Percentiles rank a stretch among this genome's conserved stretches.
These are phyloP conservation scores for Larimichthys crocea DNA, from an alignment of 2,113 vertebrate species.

Conservation along the genomic window DNA sequence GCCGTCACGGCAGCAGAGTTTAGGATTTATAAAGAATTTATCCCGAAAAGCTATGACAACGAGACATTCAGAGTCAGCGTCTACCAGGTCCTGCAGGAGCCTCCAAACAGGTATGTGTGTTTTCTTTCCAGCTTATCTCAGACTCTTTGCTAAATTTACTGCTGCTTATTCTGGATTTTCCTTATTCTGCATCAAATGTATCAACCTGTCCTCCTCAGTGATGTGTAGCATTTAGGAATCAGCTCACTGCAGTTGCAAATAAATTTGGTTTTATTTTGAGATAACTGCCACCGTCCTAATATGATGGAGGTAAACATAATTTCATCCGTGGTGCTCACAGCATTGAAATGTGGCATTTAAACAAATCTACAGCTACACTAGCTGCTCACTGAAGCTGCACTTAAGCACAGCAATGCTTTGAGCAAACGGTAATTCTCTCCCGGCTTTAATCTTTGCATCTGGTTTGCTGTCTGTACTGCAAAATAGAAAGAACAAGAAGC, in stretches of 20 bases:
- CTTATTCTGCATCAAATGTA: background rate
- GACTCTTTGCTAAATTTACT: background rate
- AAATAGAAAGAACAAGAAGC: too few relatives aligned
- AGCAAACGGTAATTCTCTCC: background rate
- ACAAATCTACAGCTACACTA: background rate
- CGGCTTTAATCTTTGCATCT: too few relatives aligned
- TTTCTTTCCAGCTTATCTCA: background rate
- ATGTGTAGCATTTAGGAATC: background rate
- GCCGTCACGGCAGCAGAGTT: slow-evolving; percentile 94
- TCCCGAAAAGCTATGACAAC: slow-evolving; percentile 89
- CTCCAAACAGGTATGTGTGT: slow-evolving; percentile 85
- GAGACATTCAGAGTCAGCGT: slow-evolving; percentile 92
- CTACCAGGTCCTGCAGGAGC: slow-evolving; percentile 92
- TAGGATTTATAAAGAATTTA: slow-evolving; percentile 93
- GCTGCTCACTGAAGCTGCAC: background rate
- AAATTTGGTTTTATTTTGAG: too few relatives aligned
- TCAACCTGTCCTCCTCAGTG: background rate
- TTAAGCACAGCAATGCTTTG: background rate
- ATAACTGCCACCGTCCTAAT: too few relatives aligned
- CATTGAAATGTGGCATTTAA: background rate
- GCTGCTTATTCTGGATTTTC: background rate
- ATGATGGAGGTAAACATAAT: too few relatives aligned
- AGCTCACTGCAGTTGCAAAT: background rate
- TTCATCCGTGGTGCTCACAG: too few relatives aligned
- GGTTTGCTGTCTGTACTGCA: too few relatives aligned